Evolutionary conservation across 2,888 invertebrate genomes (phyloP).

Genomic region (Eristalinus aeneus): DNA sequence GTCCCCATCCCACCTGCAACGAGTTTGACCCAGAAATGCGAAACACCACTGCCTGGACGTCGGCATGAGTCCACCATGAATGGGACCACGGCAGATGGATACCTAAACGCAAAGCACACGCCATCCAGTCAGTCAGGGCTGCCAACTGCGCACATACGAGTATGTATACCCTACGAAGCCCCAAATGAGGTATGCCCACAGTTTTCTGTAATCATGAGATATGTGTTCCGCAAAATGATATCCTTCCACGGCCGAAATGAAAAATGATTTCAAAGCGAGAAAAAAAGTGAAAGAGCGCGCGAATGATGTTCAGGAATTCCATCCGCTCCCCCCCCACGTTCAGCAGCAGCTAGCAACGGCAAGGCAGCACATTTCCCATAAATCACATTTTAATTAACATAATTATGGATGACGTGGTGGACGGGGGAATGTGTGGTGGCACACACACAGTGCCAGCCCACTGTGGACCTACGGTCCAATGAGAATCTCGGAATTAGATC

Average conservation of each 20-base stretch:
- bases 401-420: conserved; percentile 60
- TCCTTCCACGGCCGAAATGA: conserved; percentile 54
- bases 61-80: conserved; percentile 54
- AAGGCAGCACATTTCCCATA: conserved; percentile 62
- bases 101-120: not conserved
- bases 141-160: conserved; percentile 49
- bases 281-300: conserved; percentile 35
- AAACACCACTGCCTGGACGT: conserved; percentile 34
- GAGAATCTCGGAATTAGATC: conserved; percentile 65
- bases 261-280: conserved; percentile 50
- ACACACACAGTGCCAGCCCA: not conserved
- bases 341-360: conserved; percentile 35
- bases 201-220: conserved; percentile 59
- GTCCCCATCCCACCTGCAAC: not conserved
- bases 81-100: not conserved
- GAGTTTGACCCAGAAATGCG: not conserved
- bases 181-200: conserved; percentile 59
- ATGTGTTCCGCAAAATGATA: conserved; percentile 62
- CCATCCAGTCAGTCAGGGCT: conserved; percentile 37
- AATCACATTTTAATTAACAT: conserved; percentile 71
- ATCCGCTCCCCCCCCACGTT: not conserved
- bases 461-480: conserved; percentile 55
- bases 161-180: conserved; percentile 17
- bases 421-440: conserved; percentile 11
- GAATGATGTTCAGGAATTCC: conserved; percentile 25